Evolutionary conservation across 1,140 invertebrate genomes (phyloP).

Genomic region (Eurosta solidaginis): DNA sequence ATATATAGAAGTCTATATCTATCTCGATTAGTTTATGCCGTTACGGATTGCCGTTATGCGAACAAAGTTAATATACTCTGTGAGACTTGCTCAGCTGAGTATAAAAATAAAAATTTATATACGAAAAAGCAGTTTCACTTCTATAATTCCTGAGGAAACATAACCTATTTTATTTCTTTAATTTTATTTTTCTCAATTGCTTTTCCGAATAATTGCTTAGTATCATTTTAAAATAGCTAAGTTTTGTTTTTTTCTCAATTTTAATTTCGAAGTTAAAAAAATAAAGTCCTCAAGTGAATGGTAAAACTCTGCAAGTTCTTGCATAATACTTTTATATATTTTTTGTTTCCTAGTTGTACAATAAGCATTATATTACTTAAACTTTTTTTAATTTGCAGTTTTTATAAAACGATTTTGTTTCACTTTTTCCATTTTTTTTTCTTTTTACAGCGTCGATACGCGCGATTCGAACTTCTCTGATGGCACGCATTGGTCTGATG

Average conservation of each 20-base stretch:
- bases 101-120: too few species aligned
- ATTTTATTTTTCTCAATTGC: not conserved
- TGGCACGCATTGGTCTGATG: constrained; percentile 73
- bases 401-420: not conserved
- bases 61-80: too few species aligned
- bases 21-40: too few species aligned
- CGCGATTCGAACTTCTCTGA: constrained; percentile 66
- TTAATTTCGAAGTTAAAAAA: too few species aligned
- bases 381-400: not conserved
- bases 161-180: too few species aligned
- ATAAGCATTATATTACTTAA: not conserved
- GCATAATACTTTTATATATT: not conserved
- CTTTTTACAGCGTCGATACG: constrained; percentile 71
- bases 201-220: not conserved
- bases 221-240: not conserved
- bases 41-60: too few species aligned
- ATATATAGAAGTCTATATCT: too few species aligned
- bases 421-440: constrained; percentile 26
- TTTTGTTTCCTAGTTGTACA: not conserved
- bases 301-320: too few species aligned
- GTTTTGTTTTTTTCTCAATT: not conserved
- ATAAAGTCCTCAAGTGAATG: too few species aligned
- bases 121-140: too few species aligned
- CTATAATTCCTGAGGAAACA: too few species aligned
- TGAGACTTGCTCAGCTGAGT: too few species aligned